Base-by-base conservation (phyloP, 2,888 invertebrate species). In the Apamea anceps region DNA sequence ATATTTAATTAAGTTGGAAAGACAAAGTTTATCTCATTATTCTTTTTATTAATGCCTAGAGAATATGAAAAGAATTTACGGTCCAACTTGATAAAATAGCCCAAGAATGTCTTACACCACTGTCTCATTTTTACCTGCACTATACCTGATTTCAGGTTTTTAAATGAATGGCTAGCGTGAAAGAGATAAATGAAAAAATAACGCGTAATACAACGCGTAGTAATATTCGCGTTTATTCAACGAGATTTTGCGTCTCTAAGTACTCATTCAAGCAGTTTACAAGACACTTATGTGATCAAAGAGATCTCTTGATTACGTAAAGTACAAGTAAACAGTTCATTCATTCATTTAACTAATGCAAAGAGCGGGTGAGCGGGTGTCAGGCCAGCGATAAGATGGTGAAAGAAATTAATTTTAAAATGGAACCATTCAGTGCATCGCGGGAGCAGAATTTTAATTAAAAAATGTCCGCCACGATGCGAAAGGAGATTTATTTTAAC, bases 391-490 rank as follows among this genome's bases (percentile, higher is more conserved):
- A 90, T 89, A 90, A 88, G 85, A 87, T 78, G 85, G 54, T 81
- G 77, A 90, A 88, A 85, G 86, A 81, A 89, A 90, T 86, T 88
- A 88, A 88, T 87, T 88, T 88, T 87, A 91, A 92, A 92, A 90
- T 85, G 87, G 81, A 89, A 87, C 88, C 89, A 89, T 91, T 90
- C 88, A 90, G 87, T 89, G 89, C 89, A 90, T 85, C 84, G 84
- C 85, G 81, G 78, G 84, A 89, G 82, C 85, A 88, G 89, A 90
- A 87, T 93, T 93, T 93, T 92, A 93, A 93, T 93, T 92, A 91
- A 93, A 91, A 93, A 90, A 87, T 89, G 90, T 90, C 90, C 75
- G 87, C 83, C 80, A 81, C 86, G 85, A 75, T 81, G 82, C 77
- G 89, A 89, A 88, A 77, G 76, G 72, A 85, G 83, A 90, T 89